phyloP scores from a whole-genome alignment of 2,888 invertebrate genomes.

The Ichneumoninae sp. region DNA sequence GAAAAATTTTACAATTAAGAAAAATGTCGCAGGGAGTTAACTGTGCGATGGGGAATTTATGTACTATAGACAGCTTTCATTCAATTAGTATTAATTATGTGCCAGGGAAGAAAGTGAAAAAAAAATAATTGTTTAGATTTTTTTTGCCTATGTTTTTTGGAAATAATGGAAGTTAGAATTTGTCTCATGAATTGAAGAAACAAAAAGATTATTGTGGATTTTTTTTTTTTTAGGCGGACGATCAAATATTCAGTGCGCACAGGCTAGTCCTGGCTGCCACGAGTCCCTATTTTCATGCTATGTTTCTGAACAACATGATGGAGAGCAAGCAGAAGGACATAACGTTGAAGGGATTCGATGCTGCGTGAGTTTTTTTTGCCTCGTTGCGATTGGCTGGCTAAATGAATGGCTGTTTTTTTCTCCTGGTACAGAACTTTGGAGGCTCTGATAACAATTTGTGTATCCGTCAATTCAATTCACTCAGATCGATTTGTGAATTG shows the following conservation, averaged over 20 bases:
- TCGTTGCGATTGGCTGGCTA: neutral
- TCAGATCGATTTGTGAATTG: neutral
- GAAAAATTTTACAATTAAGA: neutral
- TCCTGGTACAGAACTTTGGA: too few relatives aligned
- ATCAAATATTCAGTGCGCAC: slow-evolving; percentile 92
- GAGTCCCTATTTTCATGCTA: slow-evolving; percentile 95
- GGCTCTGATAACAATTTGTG: too few relatives aligned
- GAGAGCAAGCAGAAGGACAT: slow-evolving; percentile 93
- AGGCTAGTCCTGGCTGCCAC: slow-evolving; percentile 93
- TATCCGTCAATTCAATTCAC: too few relatives aligned
- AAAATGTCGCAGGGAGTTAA: neutral
- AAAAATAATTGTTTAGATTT: neutral
- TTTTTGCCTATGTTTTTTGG: neutral
- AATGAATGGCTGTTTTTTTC: neutral
- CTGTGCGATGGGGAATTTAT: neutral
- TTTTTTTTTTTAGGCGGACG: slow-evolving; percentile 87
- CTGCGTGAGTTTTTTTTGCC: slow-evolving; percentile 86
- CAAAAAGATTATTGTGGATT: slow-evolving; percentile 22
- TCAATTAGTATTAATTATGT: neutral
- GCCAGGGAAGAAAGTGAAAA: neutral
- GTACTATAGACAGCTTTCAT: neutral
- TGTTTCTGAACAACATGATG: slow-evolving; percentile 96
- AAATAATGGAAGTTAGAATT: too few relatives aligned
- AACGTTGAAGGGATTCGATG: slow-evolving; percentile 92
- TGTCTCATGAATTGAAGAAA: neutral